Evolutionary conservation across 2,888 invertebrate species (phyloP).

Genomic region (Creontiades dilutus): DNA sequence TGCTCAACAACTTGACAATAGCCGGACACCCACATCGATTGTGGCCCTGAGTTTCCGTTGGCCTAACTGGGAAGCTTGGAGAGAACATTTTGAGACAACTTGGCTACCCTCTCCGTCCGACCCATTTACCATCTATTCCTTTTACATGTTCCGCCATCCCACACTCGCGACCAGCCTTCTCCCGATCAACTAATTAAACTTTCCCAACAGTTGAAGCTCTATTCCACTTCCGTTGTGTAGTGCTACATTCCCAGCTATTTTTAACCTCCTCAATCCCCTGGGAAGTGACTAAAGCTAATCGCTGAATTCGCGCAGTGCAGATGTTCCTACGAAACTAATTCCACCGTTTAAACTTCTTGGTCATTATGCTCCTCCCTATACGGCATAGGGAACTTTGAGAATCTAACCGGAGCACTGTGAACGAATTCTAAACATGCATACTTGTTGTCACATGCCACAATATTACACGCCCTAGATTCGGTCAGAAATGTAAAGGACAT

Average conservation of each 20-base stretch:
- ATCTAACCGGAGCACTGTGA: not conserved
- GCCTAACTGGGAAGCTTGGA: not conserved
- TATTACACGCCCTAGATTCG: not conserved
- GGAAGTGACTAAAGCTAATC: slow-evolving; percentile 25
- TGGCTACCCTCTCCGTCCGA: not conserved
- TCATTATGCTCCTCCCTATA: not conserved
- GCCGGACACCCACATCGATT: slow-evolving; percentile 31
- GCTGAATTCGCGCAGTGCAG: slow-evolving; percentile 30
- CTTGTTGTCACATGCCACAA: not conserved
- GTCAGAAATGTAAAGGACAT: too few relatives aligned
- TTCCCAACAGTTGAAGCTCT: slow-evolving; percentile 33
- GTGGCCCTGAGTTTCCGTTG: not conserved
- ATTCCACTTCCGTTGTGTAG: not conserved
- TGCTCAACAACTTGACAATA: slow-evolving; percentile 45
- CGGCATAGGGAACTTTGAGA: not conserved
- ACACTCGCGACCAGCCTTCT: not conserved
- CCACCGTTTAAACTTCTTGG: not conserved
- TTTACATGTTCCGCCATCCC: slow-evolving; percentile 14
- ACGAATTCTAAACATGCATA: not conserved
- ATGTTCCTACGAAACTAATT: slow-evolving; percentile 20
- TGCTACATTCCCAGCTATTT: slow-evolving; percentile 19
- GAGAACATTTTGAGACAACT: slow-evolving; percentile 24
- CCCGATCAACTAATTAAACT: slow-evolving; percentile 56
- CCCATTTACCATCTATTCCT: slow-evolving; percentile 15
- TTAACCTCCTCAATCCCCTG: not conserved